Base-by-base conservation (phyloP, 2,113 vertebrate species). In the Tyrannus savana region DNA sequence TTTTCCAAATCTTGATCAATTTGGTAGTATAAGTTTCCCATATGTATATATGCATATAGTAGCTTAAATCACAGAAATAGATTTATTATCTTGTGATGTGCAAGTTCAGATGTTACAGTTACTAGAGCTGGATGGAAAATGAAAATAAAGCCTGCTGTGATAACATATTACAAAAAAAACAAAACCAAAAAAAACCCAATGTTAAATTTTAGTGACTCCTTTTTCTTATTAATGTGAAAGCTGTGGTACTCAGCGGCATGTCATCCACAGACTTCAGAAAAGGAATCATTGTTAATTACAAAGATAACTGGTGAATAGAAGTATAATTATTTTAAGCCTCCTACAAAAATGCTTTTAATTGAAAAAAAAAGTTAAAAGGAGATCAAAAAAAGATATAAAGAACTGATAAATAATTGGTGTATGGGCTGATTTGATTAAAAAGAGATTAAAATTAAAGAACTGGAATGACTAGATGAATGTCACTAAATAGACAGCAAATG, bases 351-450 rank as follows among this genome's bases (percentile, higher is more conserved):
- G 8, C 23, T 22, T 49, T 49, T 91, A 71, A 87, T 19, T 95
- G 78, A 90, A 89, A 79, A 64, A 58, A 90, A 77, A 84, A 59
- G 31, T 87, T 73, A 58, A 53, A 93, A 89, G 49, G 44, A 72
- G 6, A 22, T 74, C 19, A 74, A 39, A 83, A 78, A 35, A 84
- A 91, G 92, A 94, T 73, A 42, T 69, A 85, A 95, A 91, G 25
- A 79, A 84, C 21, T 91, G 75, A 93, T 74, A 95, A 93, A 93
- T 85, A 86, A 90, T 41, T 95, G 62, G 68, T 74, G 24, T 74
- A 87, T 39, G 42, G 14, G 30, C 5, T 80, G 47, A 88, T 96
- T 86, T 27, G 39, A 89, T 86, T 95, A 49, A 62, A 69, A 84
- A 92, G 21, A 28, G 21, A 86, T 87, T 96, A 94, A 52, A 53